Conservation (phyloP, 92 coral and sea anemone genomes). For the Paramuricea clavata region DNA sequence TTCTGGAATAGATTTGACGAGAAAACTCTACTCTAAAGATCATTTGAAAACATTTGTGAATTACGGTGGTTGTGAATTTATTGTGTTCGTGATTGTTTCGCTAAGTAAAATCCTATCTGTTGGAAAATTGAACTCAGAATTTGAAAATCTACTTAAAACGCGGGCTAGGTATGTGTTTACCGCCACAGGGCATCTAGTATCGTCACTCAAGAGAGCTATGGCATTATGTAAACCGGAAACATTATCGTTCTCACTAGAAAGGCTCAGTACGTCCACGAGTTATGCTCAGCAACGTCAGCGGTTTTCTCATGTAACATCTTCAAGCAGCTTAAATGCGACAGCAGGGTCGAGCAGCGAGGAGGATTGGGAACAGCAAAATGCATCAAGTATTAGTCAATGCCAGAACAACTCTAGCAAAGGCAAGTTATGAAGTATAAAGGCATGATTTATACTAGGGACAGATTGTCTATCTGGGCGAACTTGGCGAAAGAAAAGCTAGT, state of each 20-base stretch:
- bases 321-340: not conserved
- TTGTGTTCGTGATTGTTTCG: not conserved
- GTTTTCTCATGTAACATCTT: conserved; percentile 2
- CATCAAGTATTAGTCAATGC: not conserved
- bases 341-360: conserved; percentile 19
- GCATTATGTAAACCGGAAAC: not conserved
- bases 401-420: not conserved
- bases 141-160: conserved; percentile 1
- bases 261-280: not conserved
- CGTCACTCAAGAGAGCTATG: conserved; percentile 24
- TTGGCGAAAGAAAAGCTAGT: not conserved
- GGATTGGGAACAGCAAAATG: conserved; percentile 1
- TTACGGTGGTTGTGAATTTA: not conserved
- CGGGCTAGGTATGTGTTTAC: not conserved
- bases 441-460: not conserved
- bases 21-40: conserved; percentile 29
- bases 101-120: not conserved
- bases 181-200: conserved; percentile 24
- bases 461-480: no score
- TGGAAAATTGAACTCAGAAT: not conserved
- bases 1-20: conserved; percentile 37
- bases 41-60: conserved; percentile 8
- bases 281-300: not conserved
- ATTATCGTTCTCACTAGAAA: not conserved
- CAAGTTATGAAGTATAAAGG: not conserved